Base-by-base conservation (phyloP, 2,888 invertebrate genomes). In the Pollenia amentaria region DNA sequence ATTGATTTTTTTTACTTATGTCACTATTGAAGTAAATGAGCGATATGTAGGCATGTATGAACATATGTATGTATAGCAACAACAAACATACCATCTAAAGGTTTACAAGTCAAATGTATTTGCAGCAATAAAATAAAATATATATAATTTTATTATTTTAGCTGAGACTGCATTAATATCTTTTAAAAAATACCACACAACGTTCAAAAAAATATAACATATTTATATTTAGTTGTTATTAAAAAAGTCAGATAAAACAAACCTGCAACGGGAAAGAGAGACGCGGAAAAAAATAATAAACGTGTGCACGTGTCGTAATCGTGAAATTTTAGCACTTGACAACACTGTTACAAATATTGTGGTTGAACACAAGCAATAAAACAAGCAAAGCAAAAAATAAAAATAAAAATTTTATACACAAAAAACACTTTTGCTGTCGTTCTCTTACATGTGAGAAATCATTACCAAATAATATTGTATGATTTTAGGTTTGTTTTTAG, bases 271-370 rank as follows among this genome's bases (percentile, higher is more conserved):
- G 1, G 29, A 8, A 29, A 67, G 6, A 38, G 48, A 55, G 7
- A 46, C 21, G 51, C n/a, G 40, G 12, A 53, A 29, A 48, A 75
- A 51, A 55, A 46, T 21, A 73, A 62, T 6, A 84, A 85, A 81
- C 70, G 65, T 85, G 80, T 67, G 85, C 85, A 85, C 85, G 85
- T 85, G 85, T 77, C 64, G 81, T 70, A 73, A 81, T 81, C 72
- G 46, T 85, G 72, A 76, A 85, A 81, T 65, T 65, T 80, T 40
- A 85, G 51, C 65, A 77, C 85, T 85, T 85, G 81, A 72, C 84
- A 65, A 76, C 80, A 84, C 38, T 44, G 11, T 57, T 60, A 16
- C 46, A 57, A 73, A 67, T 67, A 29, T 29, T 48, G 38, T 46
- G 44, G 42, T 29, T 46, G 29, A 9, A 38, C 57, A 60, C 11